Base-by-base conservation (phyloP, 2,797 vertebrate genomes). In the Esox lucius region DNA sequence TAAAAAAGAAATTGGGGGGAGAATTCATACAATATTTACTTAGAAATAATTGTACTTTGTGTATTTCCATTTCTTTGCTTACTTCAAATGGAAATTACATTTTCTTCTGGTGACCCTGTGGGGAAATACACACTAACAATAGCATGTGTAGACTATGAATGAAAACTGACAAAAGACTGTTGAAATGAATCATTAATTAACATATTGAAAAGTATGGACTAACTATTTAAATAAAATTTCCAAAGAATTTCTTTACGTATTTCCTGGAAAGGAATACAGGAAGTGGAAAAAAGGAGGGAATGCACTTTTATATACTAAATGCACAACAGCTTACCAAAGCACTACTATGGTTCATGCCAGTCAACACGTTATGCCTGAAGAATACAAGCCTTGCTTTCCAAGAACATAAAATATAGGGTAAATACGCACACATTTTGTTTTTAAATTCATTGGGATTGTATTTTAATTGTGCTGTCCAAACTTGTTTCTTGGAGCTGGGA, bases 251-350 rank as follows among this genome's bases (percentile, higher is more conserved):
- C 67, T 46, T 46, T 67, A 56, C 39, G 71, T 72, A 61, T 74
- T 46, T 66, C 61, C 68, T 70, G 71, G 53, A 80, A 79, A 26
- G 28, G 64, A 81, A 19, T 76, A 77, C 65, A 78, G 70, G 75
- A 80, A 86, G 78, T 83, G 39, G 69, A 87, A 80, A 74, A 87
- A 80, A 75, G 51, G 75, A 83, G 69, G 73, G 80, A 84, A 82
- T 78, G 78, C 79, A 73, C 13, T 71, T 83, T 80, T 69, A 76
- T 69, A 39, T 80, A 62, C 72, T 76, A 76, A 49, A 39, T 68
- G 65, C 59, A 76, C 64, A 42, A 68, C 51, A 79, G 84, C 72
- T 78, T 83, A 90, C 90, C 88, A 91, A 91, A 93, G 89, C 82
- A 84, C 83, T 76, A 35, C 19, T 9, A 39, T 78, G 79, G 78